Evolutionary conservation across 2,888 invertebrate genomes (phyloP), one percentile per base, ranked within the genome.

Genomic region (Punctoribates punctum): DNA sequence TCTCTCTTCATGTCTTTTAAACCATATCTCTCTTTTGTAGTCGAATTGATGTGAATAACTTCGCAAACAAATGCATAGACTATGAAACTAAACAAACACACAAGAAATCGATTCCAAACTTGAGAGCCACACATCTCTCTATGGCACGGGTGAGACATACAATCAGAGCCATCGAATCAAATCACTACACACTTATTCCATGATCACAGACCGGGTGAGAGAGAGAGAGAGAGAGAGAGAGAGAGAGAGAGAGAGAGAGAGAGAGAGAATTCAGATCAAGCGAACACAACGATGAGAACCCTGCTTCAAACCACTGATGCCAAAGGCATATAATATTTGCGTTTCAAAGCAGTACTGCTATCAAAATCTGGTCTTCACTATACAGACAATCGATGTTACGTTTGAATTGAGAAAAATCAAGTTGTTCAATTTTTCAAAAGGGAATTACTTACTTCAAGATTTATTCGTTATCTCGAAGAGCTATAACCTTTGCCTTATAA

Each of bases 21-120:
- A 23, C 25, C 60, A 60, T 9, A 60, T 60, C 60, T 60, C 23
- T 9, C 60, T 60, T 60, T 60, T 60, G 60, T 60, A 60, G 5
- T 60, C 23, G n/a, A 23, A 60, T 60, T 60, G 23, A 23, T 60
- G 25, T 60, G 60, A 60, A 60, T 60, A 25, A 60, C 23, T 25
- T 60, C 25, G 60, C 25, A 23, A 60, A 60, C 60, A 60, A 60
- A 60, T 60, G 60, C 60, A 15, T n/a, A n/a, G n/a, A n/a, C 46
- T 60, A 60, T 60, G 60, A 60, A 23, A 60, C 60, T 60, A 60
- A 60, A 60, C 60, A 60, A 60, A 46, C 46, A 60, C 27, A 60
- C 25, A 60, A 60, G 60, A 60, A 60, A 60, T 60, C 60, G 60
- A 60, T 60, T 8, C 60, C 3, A 60, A 60, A 60, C 60, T 60